Percentiles rank a stretch among this genome's conserved stretches.
Evolutionary conservation across 1,140 invertebrate genomes (phyloP).

Genomic region (Drosophila pallidifrons): DNA sequence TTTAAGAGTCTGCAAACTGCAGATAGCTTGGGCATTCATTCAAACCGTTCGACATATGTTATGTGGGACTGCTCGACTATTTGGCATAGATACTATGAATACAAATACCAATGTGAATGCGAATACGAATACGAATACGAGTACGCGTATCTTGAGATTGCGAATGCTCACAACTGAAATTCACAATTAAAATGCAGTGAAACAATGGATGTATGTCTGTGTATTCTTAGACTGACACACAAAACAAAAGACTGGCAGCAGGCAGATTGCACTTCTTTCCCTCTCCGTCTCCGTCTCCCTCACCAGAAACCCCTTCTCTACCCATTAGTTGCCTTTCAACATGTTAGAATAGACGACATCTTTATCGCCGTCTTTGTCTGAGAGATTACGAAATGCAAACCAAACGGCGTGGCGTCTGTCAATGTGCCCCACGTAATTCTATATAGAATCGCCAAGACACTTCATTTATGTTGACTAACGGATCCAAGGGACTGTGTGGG

Average conservation of each 20-base stretch:
- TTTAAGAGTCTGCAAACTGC: not conserved
- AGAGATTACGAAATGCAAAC: conserved; percentile 65
- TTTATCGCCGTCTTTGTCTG: conserved; percentile 42
- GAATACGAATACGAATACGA: conserved; percentile 12
- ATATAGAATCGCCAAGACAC: conserved; percentile 58
- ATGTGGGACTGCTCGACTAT: conserved; percentile 30
- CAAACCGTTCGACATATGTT: conserved; percentile 51
- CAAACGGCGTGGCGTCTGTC: conserved; percentile 27
- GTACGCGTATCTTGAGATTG: conserved; percentile 52
- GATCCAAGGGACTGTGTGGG: not conserved
- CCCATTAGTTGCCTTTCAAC: conserved; percentile 1
- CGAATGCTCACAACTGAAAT: conserved; percentile 61
- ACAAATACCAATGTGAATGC: conserved; percentile 33
- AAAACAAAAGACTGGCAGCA: conserved; percentile 57
- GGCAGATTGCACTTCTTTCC: conserved; percentile 29
- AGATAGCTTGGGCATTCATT: conserved; percentile 11
- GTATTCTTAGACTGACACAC: conserved; percentile 75
- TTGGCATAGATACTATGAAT: conserved; percentile 44
- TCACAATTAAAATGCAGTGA: conserved; percentile 67
- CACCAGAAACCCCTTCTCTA: not conserved
- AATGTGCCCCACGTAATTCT: conserved; percentile 66
- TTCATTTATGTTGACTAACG: conserved; percentile 20
- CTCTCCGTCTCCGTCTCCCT: not conserved
- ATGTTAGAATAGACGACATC: conserved; percentile 22
- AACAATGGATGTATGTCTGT: conserved; percentile 53